Conservation (phyloP, 2,797 vertebrate species). For the Pangasius larnaudii region DNA sequence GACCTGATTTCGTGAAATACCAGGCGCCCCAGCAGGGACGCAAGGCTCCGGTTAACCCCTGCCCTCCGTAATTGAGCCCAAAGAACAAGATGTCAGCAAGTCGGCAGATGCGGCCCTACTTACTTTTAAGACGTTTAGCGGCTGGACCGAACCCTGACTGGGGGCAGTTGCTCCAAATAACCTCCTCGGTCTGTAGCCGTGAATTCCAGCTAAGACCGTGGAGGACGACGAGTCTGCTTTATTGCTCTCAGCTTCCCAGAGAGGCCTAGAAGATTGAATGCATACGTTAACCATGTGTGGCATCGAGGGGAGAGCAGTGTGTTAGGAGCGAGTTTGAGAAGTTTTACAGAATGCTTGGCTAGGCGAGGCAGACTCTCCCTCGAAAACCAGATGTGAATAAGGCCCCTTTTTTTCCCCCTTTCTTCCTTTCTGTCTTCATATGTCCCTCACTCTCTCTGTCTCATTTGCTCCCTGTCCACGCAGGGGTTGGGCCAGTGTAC, state of each 20-base stretch:
- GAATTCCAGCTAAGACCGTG: conserved; percentile 61
- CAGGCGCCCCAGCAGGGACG: conserved; percentile 44
- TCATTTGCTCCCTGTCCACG: not conserved
- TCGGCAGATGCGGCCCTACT: conserved; percentile 25
- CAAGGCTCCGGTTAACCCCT: conserved; percentile 61
- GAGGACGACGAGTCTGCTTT: conserved; percentile 61
- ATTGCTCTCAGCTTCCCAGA: conserved; percentile 50
- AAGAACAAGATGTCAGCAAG: conserved; percentile 49
- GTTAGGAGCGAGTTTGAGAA: conserved; percentile 52
- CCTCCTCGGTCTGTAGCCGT: conserved; percentile 64
- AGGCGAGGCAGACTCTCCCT: conserved; percentile 33
- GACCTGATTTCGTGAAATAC: conserved; percentile 49
- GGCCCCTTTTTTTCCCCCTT: not conserved
- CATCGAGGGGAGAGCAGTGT: conserved; percentile 38
- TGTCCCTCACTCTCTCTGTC: conserved; percentile 15
- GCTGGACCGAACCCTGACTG: conserved; percentile 55
- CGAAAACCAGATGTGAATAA: conserved; percentile 41
- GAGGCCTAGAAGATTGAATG: conserved; percentile 40
- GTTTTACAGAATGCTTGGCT: conserved; percentile 51
- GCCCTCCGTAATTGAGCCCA: conserved; percentile 59
- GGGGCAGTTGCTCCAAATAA: conserved; percentile 58
- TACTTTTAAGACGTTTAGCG: conserved; percentile 56
- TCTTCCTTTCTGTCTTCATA: not conserved
- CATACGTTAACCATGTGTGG: conserved; percentile 54
- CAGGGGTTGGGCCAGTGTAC: conserved; percentile 20